Evolutionary conservation across 2,113 vertebrate species (phyloP).

Genomic region (Caloenas nicobarica): DNA sequence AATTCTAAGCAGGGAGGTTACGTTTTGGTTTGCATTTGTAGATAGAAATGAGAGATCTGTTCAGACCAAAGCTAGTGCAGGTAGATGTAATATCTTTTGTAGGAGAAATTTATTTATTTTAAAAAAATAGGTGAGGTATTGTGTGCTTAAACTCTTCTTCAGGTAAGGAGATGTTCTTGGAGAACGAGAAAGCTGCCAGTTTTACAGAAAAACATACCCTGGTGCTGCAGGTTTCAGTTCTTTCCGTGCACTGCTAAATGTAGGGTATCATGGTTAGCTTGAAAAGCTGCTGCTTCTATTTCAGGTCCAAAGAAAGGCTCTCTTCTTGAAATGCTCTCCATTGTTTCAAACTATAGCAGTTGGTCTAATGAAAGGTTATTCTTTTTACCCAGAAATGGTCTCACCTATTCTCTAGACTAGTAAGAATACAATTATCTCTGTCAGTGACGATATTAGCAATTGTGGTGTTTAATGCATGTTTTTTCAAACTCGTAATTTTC

Average conservation of each 20-base stretch:
- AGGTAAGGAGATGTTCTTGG: background rate
- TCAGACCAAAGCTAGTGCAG: background rate
- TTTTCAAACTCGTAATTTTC: background rate
- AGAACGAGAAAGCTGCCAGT: background rate
- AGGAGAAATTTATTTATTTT: background rate
- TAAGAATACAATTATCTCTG: background rate
- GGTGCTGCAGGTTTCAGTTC: background rate
- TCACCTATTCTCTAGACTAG: background rate
- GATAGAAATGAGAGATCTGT: background rate
- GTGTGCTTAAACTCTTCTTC: background rate
- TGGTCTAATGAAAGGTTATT: background rate
- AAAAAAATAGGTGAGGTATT: background rate
- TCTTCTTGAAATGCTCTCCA: background rate
- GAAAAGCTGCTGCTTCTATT: background rate
- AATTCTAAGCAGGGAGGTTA: background rate
- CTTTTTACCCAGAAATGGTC: background rate
- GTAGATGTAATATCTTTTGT: background rate
- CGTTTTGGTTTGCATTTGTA: background rate
- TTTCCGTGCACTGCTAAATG: background rate
- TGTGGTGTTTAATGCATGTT: background rate
- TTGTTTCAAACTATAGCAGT: background rate
- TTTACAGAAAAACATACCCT: background rate
- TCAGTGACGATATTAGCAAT: background rate
- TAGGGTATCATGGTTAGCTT: background rate
- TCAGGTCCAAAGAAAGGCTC: background rate